Evolutionary conservation across 2,888 invertebrate genomes (phyloP).

Genomic region (Chrysolina americana): DNA sequence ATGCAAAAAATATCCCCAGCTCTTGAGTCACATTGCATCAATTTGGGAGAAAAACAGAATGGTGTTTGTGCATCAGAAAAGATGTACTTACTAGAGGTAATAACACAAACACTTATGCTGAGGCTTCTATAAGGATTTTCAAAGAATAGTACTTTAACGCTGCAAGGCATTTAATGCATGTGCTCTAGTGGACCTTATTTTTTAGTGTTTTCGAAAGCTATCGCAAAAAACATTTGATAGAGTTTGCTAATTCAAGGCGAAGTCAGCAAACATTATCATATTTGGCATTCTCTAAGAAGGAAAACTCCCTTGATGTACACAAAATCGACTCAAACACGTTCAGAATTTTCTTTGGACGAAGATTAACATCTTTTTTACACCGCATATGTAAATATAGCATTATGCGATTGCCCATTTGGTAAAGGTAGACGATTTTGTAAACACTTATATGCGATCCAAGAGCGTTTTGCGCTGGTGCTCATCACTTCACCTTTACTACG

Average conservation of each 20-base stretch:
- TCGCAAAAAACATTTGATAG: slow-evolving; percentile 21
- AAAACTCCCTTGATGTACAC: slow-evolving; percentile 1
- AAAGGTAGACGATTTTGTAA: too few species aligned
- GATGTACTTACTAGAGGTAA: slow-evolving; percentile 28
- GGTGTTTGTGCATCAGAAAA: slow-evolving; percentile 24
- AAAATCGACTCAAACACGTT: too few species aligned
- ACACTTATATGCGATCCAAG: too few species aligned
- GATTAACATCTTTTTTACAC: slow-evolving; percentile 7
- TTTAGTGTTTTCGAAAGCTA: slow-evolving; percentile 20
- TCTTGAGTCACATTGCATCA: too few species aligned
- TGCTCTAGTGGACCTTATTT: slow-evolving; percentile 23
- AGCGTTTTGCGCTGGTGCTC: too few species aligned
- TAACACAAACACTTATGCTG: not conserved
- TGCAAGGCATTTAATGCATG: slow-evolving; percentile 31
- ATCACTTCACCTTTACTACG: too few species aligned
- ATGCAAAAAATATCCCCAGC: too few species aligned
- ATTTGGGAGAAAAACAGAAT: slow-evolving; percentile 5
- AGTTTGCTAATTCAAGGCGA: not conserved
- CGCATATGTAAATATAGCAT: slow-evolving; percentile 6
- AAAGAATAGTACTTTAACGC: slow-evolving; percentile 23
- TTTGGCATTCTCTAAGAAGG: not conserved
- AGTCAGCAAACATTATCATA: not conserved
- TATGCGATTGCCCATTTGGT: slow-evolving; percentile 12
- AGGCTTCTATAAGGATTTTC: slow-evolving; percentile 25
- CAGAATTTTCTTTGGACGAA: not conserved